These are phyloP conservation scores for Sisor rabdophorus DNA, from an alignment of 2,113 vertebrate genomes.

Conservation along the genomic window DNA sequence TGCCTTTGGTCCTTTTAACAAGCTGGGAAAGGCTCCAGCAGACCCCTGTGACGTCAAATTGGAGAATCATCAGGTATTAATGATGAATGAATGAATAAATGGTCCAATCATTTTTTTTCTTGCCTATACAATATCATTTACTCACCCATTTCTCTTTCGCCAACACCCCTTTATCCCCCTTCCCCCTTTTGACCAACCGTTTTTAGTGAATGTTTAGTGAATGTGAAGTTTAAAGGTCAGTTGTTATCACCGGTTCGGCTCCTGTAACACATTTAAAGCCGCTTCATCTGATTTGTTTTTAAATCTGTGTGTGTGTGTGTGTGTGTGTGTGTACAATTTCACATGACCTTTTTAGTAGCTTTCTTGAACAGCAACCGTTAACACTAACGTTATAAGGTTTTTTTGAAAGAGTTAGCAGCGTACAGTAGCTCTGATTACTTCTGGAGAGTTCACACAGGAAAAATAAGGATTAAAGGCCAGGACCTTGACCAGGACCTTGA, in stretches of 20 bases:
- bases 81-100: too few species aligned
- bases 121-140: neutral
- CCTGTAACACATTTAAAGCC: constrained; percentile 31
- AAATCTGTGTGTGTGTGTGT: constrained; percentile 2
- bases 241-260: constrained; percentile 20
- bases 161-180: neutral
- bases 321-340: neutral
- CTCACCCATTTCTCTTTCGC: neutral
- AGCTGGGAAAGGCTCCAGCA: too few species aligned
- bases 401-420: neutral
- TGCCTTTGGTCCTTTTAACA: too few species aligned
- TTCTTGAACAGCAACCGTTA: constrained; percentile 9
- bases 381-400: neutral
- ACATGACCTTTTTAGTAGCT: constrained; percentile 33
- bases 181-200: neutral
- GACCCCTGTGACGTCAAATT: too few species aligned
- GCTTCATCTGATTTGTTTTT: constrained; percentile 34
- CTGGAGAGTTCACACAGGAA: neutral
- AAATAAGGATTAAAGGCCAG: neutral
- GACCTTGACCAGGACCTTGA: too few species aligned
- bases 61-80: too few species aligned
- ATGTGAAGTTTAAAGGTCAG: constrained; percentile 33
- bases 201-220: neutral
- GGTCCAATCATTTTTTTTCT: neutral
- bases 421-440: neutral